These are phyloP conservation scores for Heliconius himera DNA, from an alignment of 1,140 invertebrate species.

Conservation along the genomic window DNA sequence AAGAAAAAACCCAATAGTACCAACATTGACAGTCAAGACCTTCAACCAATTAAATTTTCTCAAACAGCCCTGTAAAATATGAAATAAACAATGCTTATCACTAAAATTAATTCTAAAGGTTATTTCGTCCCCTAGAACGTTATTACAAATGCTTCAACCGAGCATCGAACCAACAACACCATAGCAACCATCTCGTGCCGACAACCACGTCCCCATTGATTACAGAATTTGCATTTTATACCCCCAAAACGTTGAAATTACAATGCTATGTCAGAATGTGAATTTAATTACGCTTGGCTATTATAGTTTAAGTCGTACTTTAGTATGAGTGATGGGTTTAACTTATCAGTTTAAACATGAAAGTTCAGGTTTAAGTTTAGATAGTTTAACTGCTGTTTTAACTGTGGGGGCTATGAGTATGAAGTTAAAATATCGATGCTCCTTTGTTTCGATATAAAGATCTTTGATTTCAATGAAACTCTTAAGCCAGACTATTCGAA, in stretches of 20 bases:
- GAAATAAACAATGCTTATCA: not conserved
- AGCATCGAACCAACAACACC: constrained; percentile 34
- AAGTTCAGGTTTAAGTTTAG: not conserved
- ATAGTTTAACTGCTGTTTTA: not conserved
- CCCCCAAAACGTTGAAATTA: constrained; percentile 24
- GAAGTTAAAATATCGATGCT: too few species aligned
- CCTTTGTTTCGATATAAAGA: too few species aligned
- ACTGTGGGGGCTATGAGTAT: too few species aligned
- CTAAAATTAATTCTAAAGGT: not conserved
- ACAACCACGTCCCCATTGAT: constrained; percentile 31
- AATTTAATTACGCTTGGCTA: constrained; percentile 27
- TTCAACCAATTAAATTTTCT: too few species aligned
- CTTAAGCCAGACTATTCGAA: too few species aligned
- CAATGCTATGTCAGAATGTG: constrained; percentile 18
- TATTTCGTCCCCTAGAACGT: not conserved
- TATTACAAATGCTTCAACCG: constrained; percentile 8
- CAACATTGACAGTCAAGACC: too few species aligned
- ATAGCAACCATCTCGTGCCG: constrained; percentile 36
- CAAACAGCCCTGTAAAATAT: too few species aligned
- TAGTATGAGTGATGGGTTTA: constrained; percentile 20
- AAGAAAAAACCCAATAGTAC: too few species aligned
- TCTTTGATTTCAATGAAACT: too few species aligned
- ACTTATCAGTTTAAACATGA: constrained; percentile 12
- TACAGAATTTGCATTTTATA: constrained; percentile 35
- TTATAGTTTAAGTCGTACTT: constrained; percentile 15